Percentiles rank a stretch among this genome's conserved stretches.
phyloP scores from a whole-genome alignment of 1,140 invertebrate genomes.

The Pseudachorutes palmiensis region DNA sequence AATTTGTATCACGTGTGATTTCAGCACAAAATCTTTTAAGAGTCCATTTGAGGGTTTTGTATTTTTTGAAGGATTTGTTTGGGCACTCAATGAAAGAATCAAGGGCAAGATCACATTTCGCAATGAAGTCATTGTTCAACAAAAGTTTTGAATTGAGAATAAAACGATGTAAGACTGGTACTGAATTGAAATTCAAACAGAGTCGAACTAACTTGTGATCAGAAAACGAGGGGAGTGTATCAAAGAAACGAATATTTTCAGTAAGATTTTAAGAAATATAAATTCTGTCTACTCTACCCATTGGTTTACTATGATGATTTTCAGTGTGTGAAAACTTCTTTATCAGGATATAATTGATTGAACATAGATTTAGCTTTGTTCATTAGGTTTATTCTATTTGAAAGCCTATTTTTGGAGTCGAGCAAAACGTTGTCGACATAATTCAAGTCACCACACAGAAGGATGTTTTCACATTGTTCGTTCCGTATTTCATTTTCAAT shows the following conservation, averaged over 20 bases:
- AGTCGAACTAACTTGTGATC: not conserved
- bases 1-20: no score
- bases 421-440: not conserved
- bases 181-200: not conserved
- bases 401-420: not conserved
- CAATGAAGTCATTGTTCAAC: not conserved
- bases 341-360: not conserved
- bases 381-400: not conserved
- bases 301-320: not conserved
- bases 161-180: no score
- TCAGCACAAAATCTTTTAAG: no score
- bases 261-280: not conserved
- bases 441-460: constrained; percentile 8
- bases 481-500: no score
- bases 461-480: not conserved
- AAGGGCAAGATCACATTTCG: no score
- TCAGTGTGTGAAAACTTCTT: not conserved
- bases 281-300: not conserved
- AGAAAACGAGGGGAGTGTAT: not conserved
- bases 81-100: no score
- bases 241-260: not conserved
- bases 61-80: no score
- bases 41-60: no score
- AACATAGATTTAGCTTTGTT: not conserved
- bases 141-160: not conserved